Evolutionary conservation across 2,888 invertebrate species (phyloP).

Genomic region (Acanthosoma haemorrhoidale): DNA sequence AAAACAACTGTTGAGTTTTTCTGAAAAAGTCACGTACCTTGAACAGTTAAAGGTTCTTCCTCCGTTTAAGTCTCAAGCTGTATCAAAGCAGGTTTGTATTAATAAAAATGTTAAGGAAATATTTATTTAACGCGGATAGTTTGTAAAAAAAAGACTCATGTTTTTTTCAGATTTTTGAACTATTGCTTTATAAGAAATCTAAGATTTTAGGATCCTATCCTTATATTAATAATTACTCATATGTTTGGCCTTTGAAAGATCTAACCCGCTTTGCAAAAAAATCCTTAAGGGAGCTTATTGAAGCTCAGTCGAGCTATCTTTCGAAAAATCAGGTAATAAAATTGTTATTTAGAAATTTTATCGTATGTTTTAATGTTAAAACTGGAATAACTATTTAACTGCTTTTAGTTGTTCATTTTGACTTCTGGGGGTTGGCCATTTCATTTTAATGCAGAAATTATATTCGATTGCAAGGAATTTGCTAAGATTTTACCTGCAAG

Average conservation of each 20-base stretch:
- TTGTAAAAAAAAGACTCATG: no score
- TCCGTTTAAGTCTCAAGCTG: conserved; percentile 8
- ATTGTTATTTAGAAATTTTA: neutral
- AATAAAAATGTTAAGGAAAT: neutral
- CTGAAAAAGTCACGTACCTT: neutral
- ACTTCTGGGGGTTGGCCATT: conserved; percentile 13
- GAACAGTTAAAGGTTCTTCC: neutral
- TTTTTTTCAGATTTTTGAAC: neutral
- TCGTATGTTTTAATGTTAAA: neutral
- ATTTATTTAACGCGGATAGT: neutral
- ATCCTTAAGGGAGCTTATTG: neutral
- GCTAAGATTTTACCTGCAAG: conserved; percentile 23
- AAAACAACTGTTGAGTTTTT: conserved; percentile 22
- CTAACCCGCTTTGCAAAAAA: neutral
- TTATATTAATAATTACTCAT: neutral
- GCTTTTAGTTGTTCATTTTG: conserved; percentile 27
- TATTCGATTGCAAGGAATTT: conserved; percentile 22
- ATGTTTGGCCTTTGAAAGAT: neutral
- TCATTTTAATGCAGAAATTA: conserved; percentile 12
- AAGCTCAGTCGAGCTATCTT: conserved; percentile 8
- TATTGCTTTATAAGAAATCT: neutral
- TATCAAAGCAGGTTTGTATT: conserved; percentile 28
- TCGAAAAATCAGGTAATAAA: conserved; percentile 4
- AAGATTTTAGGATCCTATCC: neutral
- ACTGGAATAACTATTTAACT: neutral